Conservation (phyloP, 2,888 invertebrate species). For the Hesperia comma region DNA sequence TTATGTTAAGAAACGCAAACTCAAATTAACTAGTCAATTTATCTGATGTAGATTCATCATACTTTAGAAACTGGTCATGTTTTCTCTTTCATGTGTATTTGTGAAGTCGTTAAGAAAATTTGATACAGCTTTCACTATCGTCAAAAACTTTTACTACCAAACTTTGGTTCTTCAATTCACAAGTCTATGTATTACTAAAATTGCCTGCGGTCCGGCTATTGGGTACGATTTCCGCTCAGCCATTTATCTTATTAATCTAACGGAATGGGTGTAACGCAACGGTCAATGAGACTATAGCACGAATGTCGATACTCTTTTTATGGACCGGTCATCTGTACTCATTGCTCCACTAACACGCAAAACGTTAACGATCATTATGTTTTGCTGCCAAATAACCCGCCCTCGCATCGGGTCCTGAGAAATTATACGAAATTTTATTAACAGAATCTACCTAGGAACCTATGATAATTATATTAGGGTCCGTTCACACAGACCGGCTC, state of each 20-base stretch:
- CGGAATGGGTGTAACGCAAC: conserved; percentile 20
- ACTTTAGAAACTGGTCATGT: not conserved
- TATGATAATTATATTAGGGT: too few species aligned
- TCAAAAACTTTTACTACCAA: conserved; percentile 15
- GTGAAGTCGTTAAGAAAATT: conserved; percentile 13
- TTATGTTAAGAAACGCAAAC: not conserved
- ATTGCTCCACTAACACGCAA: conserved; percentile 2
- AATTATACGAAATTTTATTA: too few species aligned
- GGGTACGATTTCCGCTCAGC: conserved; percentile 18
- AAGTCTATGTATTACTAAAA: conserved; percentile 15
- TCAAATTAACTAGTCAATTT: not conserved
- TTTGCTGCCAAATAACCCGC: too few species aligned
- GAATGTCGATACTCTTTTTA: conserved; percentile 22
- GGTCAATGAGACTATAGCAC: conserved; percentile 18
- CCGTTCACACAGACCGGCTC: too few species aligned
- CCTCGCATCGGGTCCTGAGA: too few species aligned
- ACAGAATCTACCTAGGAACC: too few species aligned
- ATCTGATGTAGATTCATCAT: not conserved
- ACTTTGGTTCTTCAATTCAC: not conserved
- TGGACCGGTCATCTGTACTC: not conserved
- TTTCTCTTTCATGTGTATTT: conserved; percentile 12
- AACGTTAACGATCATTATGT: too few species aligned
- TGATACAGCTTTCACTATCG: conserved; percentile 11
- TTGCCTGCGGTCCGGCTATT: conserved; percentile 6
- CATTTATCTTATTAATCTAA: conserved; percentile 26